Conservation (phyloP, 2,888 invertebrate species). For the Strigamia maritima region DNA sequence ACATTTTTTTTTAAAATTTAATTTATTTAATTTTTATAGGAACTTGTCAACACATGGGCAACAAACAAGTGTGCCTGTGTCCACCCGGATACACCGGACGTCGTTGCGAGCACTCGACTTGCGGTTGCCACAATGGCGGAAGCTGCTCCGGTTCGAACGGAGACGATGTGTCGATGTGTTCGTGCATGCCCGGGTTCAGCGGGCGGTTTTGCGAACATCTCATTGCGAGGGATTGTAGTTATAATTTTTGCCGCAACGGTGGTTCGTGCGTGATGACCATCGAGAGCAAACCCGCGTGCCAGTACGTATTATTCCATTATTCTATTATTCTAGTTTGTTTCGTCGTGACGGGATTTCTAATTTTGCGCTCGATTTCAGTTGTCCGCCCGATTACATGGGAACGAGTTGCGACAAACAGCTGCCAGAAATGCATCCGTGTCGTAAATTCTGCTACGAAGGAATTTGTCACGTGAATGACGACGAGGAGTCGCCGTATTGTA, state of each 20-base stretch:
- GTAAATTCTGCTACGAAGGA: conserved; percentile 40
- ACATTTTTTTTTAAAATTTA: neutral
- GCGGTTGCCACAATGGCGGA: conserved; percentile 28
- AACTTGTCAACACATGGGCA: conserved; percentile 51
- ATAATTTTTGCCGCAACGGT: conserved; percentile 58
- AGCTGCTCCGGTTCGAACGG: neutral
- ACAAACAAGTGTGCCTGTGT: conserved; percentile 55
- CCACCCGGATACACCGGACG: conserved; percentile 46
- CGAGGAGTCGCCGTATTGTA: conserved; percentile 42
- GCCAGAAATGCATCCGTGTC: conserved; percentile 38
- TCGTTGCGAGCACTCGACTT: conserved; percentile 43
- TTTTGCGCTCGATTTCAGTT: conserved; percentile 42
- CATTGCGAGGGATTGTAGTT: conserved; percentile 44
- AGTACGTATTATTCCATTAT: conserved; percentile 43
- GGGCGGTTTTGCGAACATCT: conserved; percentile 35
- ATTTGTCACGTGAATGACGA: conserved; percentile 33
- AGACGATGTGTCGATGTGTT: neutral
- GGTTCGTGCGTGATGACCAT: conserved; percentile 61
- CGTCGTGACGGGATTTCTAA: too few species aligned
- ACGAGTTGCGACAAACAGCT: conserved; percentile 44
- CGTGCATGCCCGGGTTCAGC: conserved; percentile 20
- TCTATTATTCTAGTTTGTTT: neutral
- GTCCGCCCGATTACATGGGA: conserved; percentile 46
- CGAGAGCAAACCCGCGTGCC: conserved; percentile 57
- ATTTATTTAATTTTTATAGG: conserved; percentile 43